Conservation (phyloP, 2,113 vertebrate species). For the Dicentrarchus labrax region DNA sequence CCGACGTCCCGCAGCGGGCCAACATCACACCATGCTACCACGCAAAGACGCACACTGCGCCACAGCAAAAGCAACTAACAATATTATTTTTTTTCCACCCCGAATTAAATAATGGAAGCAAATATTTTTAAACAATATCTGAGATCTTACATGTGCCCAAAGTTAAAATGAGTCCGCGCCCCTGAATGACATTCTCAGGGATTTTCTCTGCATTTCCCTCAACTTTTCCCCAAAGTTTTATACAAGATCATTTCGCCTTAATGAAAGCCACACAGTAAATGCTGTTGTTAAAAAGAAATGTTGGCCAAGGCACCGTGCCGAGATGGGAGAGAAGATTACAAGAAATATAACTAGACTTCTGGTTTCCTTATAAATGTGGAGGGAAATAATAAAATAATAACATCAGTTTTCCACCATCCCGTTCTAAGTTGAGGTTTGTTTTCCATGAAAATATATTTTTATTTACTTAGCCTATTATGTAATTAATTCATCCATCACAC, state of each 20-base stretch:
- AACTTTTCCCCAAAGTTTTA: slow-evolving; percentile 43
- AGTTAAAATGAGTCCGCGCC: not conserved
- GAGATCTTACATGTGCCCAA: not conserved
- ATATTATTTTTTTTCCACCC: not conserved
- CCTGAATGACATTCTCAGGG: not conserved
- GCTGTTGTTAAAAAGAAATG: slow-evolving; percentile 61
- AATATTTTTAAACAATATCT: not conserved
- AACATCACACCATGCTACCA: slow-evolving; percentile 21
- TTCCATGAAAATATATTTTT: not conserved
- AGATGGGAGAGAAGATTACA: slow-evolving; percentile 46
- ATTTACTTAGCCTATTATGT: not conserved
- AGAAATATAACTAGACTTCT: not conserved
- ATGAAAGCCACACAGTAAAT: slow-evolving; percentile 58
- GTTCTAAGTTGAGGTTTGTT: slow-evolving; percentile 15
- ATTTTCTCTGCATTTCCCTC: not conserved
- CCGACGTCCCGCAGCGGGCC: slow-evolving; percentile 59
- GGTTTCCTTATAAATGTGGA: slow-evolving; percentile 1
- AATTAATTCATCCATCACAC: not conserved
- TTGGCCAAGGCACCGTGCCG: slow-evolving; percentile 48
- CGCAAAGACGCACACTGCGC: slow-evolving; percentile 8
- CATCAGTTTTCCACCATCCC: not conserved
- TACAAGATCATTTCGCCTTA: slow-evolving; percentile 5
- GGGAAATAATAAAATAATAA: slow-evolving; percentile 22
- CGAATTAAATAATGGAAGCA: not conserved
- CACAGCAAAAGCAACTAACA: not conserved